Conservation (phyloP, 1,140 invertebrate genomes). For the Cyclina sinensis region DNA sequence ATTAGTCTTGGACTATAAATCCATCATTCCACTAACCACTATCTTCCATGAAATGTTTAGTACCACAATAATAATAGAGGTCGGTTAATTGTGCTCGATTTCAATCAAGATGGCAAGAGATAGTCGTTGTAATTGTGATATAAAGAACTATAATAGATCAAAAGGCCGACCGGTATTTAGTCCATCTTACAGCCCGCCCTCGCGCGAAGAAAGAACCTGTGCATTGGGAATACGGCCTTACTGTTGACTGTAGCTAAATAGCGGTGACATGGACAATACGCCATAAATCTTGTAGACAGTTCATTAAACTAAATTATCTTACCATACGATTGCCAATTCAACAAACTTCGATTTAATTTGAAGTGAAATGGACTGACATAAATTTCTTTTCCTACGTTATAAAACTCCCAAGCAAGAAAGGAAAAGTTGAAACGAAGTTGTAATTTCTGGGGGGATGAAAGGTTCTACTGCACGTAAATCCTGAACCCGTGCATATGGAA, state of each 20-base stretch:
- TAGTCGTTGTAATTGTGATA: conserved; percentile 15
- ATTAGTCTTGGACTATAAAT: conserved; percentile 40
- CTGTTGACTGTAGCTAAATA: not conserved
- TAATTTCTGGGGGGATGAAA: too few species aligned
- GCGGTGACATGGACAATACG: conserved; percentile 16
- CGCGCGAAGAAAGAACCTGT: too few species aligned
- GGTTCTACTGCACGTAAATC: too few species aligned
- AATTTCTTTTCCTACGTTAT: not conserved
- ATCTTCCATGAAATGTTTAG: conserved; percentile 18
- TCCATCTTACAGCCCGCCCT: not conserved
- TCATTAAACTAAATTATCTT: conserved; percentile 14
- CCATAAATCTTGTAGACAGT: not conserved
- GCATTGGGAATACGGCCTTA: not conserved
- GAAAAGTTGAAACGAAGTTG: too few species aligned
- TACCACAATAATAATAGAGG: conserved; percentile 24
- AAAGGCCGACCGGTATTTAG: not conserved
- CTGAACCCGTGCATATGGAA: too few species aligned
- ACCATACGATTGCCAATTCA: not conserved
- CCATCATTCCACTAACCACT: conserved; percentile 4
- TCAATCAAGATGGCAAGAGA: conserved; percentile 18
- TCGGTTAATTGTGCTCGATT: not conserved
- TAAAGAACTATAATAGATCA: conserved; percentile 46
- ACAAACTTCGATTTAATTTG: not conserved
- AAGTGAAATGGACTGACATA: not conserved
- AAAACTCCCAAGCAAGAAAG: not conserved